Evolutionary conservation across 2,113 vertebrate genomes (phyloP).

Genomic region (Indri indri): DNA sequence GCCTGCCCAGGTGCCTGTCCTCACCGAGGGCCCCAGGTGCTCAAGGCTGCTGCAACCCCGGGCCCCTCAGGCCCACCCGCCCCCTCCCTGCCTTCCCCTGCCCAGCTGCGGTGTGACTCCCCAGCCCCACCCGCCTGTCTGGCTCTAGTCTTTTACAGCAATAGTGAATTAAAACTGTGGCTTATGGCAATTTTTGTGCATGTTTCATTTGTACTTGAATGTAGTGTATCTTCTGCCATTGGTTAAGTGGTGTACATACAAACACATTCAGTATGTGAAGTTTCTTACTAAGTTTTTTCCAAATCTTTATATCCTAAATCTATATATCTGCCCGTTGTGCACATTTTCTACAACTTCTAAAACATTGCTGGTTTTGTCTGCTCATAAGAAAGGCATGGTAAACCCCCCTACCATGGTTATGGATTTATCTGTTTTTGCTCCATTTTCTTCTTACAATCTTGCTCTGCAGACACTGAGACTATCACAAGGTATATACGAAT

Average conservation of each 20-base stretch:
- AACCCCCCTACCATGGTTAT: background rate
- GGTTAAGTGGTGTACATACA: fast-evolving
- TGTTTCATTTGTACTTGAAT: background rate
- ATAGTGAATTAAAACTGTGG: background rate
- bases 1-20: background rate
- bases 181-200: no score
- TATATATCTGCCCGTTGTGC: no score
- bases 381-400: background rate
- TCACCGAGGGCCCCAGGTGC: fast-evolving
- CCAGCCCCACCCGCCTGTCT: background rate
- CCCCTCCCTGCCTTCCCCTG: fast-evolving
- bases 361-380: background rate
- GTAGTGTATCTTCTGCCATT: background rate
- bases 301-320: background rate
- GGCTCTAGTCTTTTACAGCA: background rate
- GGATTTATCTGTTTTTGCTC: background rate
- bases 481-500: background rate
- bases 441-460: background rate
- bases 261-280: background rate
- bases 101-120: fast-evolving
- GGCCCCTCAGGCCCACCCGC: fast-evolving
- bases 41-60: background rate
- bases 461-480: background rate
- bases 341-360: background rate
- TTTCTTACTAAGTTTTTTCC: no score